Conservation (phyloP, 2,888 invertebrate species). For the Zelleria hepariella region DNA sequence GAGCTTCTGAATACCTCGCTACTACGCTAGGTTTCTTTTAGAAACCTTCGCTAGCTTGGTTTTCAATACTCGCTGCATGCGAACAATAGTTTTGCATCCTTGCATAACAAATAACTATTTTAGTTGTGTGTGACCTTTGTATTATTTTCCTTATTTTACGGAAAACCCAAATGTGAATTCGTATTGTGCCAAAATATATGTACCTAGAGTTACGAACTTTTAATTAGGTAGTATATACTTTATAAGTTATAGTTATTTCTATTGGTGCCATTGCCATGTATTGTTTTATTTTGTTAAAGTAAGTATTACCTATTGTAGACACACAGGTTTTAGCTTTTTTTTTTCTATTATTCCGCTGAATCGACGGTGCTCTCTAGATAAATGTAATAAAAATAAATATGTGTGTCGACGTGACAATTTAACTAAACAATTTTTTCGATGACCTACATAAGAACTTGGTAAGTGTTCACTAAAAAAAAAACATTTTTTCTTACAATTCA, state of each 20-base stretch:
- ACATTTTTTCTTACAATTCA: no score
- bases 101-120: not conserved
- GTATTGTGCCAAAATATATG: constrained; percentile 45
- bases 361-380: constrained; percentile 49
- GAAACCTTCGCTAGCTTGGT: no score
- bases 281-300: not conserved
- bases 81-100: no score
- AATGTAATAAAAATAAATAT: not conserved
- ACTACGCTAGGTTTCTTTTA: no score
- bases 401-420: not conserved
- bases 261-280: not conserved
- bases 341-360: constrained; percentile 39
- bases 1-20: no score
- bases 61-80: no score
- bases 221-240: constrained; percentile 16
- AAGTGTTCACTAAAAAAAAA: no score
- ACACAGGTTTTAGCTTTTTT: not conserved
- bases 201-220: not conserved
- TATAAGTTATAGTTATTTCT: not conserved
- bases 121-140: not conserved
- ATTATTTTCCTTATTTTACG: not conserved
- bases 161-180: constrained; percentile 49
- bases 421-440: no score
- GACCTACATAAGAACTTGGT: no score
- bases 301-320: not conserved